phyloP scores from a whole-genome alignment of 2,888 invertebrate genomes.

The Callimorpha dominula region DNA sequence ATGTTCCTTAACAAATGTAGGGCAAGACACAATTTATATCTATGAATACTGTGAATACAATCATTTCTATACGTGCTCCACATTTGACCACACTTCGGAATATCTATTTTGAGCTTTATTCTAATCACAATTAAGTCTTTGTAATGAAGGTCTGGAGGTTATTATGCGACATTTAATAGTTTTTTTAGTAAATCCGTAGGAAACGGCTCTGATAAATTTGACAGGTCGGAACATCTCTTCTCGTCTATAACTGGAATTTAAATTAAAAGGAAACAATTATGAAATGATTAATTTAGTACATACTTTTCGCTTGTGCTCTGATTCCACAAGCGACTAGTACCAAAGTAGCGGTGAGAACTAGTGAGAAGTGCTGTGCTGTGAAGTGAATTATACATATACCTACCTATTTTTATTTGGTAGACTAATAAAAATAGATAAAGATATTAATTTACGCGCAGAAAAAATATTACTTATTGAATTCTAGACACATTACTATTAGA shows the following conservation, averaged over 20 bases:
- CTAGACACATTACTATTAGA: no score
- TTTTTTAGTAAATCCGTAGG: background rate
- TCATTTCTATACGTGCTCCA: conserved; percentile 12
- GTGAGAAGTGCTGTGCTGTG: no score
- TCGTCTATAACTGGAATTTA: conserved; percentile 24
- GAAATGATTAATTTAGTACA: background rate
- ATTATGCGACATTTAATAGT: background rate
- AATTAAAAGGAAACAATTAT: background rate
- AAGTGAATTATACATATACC: no score
- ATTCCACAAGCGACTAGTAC: background rate
- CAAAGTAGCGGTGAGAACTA: no score
- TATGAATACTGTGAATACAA: conserved; percentile 28
- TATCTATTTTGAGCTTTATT: conserved; percentile 16
- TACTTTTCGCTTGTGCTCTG: background rate
- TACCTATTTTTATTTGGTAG: no score
- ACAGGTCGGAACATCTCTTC: conserved; percentile 38
- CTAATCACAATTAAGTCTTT: background rate
- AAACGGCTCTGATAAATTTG: conserved; percentile 36
- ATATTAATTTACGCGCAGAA: no score
- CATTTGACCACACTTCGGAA: conserved; percentile 11
- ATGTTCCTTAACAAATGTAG: conserved; percentile 41
- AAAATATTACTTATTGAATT: no score
- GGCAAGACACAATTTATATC: conserved; percentile 43
- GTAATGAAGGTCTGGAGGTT: background rate
- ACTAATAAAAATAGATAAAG: no score